These are phyloP conservation scores for Lepidothrix coronata DNA, from an alignment of 2,113 vertebrate genomes.

Conservation along the genomic window DNA sequence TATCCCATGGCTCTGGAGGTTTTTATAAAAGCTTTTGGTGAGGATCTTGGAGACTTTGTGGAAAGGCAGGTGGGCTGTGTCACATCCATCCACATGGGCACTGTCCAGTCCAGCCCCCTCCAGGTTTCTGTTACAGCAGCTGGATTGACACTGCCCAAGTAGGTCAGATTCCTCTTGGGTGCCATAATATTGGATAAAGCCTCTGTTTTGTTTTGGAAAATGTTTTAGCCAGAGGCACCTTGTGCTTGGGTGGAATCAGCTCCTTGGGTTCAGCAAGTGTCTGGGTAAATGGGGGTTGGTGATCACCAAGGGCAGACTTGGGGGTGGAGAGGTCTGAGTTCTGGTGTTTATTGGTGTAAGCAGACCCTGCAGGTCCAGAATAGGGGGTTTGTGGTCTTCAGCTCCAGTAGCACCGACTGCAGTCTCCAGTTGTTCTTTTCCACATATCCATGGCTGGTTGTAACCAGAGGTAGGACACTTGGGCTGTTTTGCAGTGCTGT, in stretches of 20 bases:
- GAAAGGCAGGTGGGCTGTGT: not conserved
- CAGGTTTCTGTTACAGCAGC: not conserved
- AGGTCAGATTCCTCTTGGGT: not conserved
- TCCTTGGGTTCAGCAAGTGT: not conserved
- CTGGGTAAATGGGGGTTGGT: not conserved
- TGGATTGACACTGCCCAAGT: not conserved
- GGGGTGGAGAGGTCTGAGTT: not conserved
- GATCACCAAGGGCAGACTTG: not conserved
- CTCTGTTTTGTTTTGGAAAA: not conserved
- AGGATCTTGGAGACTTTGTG: not conserved
- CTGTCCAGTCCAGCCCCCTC: not conserved
- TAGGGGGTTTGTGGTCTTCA: not conserved
- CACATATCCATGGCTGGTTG: fast-evolving
- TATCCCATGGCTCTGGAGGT: not conserved
- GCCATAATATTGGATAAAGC: not conserved
- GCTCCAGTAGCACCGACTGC: not conserved
- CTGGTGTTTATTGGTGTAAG: not conserved
- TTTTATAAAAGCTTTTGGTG: not conserved
- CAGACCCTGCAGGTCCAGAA: not conserved
- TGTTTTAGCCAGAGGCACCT: not conserved
- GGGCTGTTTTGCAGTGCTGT: not conserved
- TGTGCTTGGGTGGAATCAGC: not conserved
- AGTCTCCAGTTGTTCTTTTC: not conserved
- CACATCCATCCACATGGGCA: fast-evolving
- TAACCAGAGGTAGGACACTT: not conserved